Evolutionary conservation across 2,888 invertebrate species (phyloP), one percentile per base, ranked within the genome.

Genomic region (Willowsia nigromaculata): DNA sequence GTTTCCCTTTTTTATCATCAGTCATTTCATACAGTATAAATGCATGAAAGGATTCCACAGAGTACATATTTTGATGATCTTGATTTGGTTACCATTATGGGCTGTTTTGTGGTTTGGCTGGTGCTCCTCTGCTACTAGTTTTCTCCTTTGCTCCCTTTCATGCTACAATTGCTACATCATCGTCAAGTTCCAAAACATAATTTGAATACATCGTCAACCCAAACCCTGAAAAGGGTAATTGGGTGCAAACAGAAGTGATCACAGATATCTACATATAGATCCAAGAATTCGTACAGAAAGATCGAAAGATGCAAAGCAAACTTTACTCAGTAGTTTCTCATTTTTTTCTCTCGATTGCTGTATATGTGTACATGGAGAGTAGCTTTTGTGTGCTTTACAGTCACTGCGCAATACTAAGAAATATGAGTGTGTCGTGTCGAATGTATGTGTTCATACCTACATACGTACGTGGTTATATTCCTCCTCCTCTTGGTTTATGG

Each of bases 401-500:
- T 59, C 3, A 59, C 11, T 68, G 68, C 2, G 7, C 15, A 18
- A 6, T 53, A 11, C 37, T 40, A 25, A 18, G 71, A 71, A 37
- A 40, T 18, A 62, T 3, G 30, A 22, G 27, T 30, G 6, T 22
- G 25, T 50, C 25, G 4, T 56, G 13, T 47, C 6, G 13, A 15
- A 13, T 50, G n/a, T 56, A 22, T 18, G 25, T 47, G 47, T 9
- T 13, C 22, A 53, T 18, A 53, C 15, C 18, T 53, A 53, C 53
- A 53, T 68, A 11, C 15, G 11, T 68, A 18, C 9, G 50, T 33
- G n/a, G 47, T 47, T 43, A 47, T 83, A 30, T 18, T 68, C 43
- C 47, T 25, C 62, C n/a, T 80, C 11, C 15, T 6, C 40, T 81
- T 62, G 47, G 83, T 68, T 83, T 82, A 59, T 82, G 81, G 62